Evolutionary conservation across 2,888 invertebrate species (phyloP).

Genomic region (Aporophyla lueneburgensis): DNA sequence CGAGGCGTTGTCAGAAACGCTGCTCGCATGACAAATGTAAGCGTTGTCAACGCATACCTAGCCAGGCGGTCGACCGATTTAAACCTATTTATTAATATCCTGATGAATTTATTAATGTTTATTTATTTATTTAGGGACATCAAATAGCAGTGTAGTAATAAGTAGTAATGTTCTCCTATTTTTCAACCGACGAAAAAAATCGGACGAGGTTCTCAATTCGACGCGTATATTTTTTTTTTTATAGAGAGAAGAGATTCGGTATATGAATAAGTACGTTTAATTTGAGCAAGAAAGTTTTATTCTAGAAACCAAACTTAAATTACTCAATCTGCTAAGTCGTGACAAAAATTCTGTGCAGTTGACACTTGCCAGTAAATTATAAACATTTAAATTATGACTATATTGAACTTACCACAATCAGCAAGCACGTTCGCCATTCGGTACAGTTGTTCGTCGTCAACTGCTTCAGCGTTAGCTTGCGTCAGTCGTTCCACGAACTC

Average conservation of each 20-base stretch:
- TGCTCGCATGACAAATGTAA: neutral
- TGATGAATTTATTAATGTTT: neutral
- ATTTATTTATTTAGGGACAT: no score
- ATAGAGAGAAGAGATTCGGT: neutral
- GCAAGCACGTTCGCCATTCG: slow-evolving; percentile 89
- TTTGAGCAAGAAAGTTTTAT: neutral
- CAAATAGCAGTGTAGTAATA: no score
- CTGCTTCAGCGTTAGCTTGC: slow-evolving; percentile 95
- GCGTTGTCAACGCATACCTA: neutral
- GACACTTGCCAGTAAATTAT: neutral
- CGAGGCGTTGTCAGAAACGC: neutral
- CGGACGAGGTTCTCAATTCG: no score
- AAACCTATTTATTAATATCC: neutral
- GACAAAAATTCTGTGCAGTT: neutral
- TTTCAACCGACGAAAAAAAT: no score
- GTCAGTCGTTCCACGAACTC: slow-evolving; percentile 99
- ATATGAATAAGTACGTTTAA: neutral
- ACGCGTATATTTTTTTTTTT: no score
- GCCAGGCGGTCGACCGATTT: neutral
- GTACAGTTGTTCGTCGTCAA: slow-evolving; percentile 98
- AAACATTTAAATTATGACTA: no score
- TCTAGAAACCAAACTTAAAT: neutral
- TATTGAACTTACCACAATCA: slow-evolving; percentile 80
- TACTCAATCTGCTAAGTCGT: neutral
- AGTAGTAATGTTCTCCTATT: neutral